A percentile compares a stretch with the other conserved stretches of the same genome.
Conservation (phyloP, 2,888 invertebrate genomes). For the Icerya purchasi region DNA sequence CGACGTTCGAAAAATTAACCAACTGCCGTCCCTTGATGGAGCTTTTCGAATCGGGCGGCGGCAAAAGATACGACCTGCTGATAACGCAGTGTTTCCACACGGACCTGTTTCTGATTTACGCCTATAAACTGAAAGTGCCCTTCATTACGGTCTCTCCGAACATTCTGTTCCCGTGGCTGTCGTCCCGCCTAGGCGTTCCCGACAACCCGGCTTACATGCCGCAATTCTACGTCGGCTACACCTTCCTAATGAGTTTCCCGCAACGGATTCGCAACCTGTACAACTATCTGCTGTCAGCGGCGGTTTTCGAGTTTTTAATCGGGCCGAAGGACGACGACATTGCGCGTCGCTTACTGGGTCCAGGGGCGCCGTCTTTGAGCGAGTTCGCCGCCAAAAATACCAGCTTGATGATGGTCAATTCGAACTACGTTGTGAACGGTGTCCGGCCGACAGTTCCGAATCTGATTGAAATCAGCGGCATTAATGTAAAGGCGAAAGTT, state of each 20-base stretch:
- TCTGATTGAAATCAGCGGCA: neutral
- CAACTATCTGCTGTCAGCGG: neutral
- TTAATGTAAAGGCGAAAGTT: neutral
- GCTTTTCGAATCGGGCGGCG: slow-evolving; percentile 4
- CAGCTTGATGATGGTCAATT: slow-evolving; percentile 13
- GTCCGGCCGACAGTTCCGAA: slow-evolving; percentile 1
- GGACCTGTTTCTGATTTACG: slow-evolving; percentile 11
- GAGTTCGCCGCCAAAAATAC: neutral
- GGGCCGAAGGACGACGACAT: neutral
- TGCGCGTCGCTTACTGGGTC: neutral
- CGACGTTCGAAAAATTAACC: neutral
- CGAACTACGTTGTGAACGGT: slow-evolving; percentile 6
- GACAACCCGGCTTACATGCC: slow-evolving; percentile 2
- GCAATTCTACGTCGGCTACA: neutral
- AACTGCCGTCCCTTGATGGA: slow-evolving; percentile 2
- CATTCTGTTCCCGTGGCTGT: slow-evolving; percentile 7
- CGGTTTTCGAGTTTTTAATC: neutral
- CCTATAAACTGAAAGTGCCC: slow-evolving; percentile 3
- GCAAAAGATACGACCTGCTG: slow-evolving; percentile 8
- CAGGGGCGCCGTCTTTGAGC: neutral
- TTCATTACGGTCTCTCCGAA: slow-evolving; percentile 6
- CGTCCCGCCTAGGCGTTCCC: slow-evolving; percentile 2
- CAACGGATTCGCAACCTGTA: slow-evolving; percentile 3
- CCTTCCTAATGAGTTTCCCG: slow-evolving; percentile 6
- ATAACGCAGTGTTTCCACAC: slow-evolving; percentile 10